Evolutionary conservation across 2,113 vertebrate species (phyloP), one percentile per base, ranked within the genome.

Genomic region (Arenaria interpres): DNA sequence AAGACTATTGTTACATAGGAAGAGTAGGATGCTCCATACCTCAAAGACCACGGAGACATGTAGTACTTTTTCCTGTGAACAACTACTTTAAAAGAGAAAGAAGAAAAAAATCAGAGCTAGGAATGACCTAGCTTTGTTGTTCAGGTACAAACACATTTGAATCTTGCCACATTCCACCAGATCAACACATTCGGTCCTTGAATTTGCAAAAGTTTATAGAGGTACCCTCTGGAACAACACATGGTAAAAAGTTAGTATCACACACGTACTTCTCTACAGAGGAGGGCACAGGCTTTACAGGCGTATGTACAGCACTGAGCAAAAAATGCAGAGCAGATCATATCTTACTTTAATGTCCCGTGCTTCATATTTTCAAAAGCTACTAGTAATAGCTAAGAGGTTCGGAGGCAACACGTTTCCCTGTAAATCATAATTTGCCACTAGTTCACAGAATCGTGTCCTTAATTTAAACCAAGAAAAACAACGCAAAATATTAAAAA

Each of bases 1-100:
- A 89, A 95, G 39, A 84, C 48, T 18, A 7, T 54, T 92, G 56
- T 81, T 92, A 69, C 85, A 90, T 24, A 89, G 91, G 43, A 95
- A 78, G 23, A 81, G 73, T 78, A 62, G 54, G 78, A 96, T 89
- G 64, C 35, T 68, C 43, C 60, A 14, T 33, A 18, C 35, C 64
- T 89, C 57, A 89, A 67, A 87, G 83, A 57, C 41, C 22, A 57
- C 12, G 37, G 23, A 77, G 33, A 2, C 13, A 45, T 7, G 9
- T 9, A 62, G 24, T 15, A 8, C 12, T 71, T 95, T 69, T 39
- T 62, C 53, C 78, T 69, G 63, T 1, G 4, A 54, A 85, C 8
- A 89, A 57, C 23, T 59, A 20, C 39, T 71, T 92, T 60, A 71
- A 84, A 64, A 12, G 2, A 67, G 5, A 53, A 45, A 84, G 10